Evolutionary conservation across 2,113 vertebrate species (phyloP), one percentile per base, ranked within the genome.

Genomic region (Dolichotis patagonum): DNA sequence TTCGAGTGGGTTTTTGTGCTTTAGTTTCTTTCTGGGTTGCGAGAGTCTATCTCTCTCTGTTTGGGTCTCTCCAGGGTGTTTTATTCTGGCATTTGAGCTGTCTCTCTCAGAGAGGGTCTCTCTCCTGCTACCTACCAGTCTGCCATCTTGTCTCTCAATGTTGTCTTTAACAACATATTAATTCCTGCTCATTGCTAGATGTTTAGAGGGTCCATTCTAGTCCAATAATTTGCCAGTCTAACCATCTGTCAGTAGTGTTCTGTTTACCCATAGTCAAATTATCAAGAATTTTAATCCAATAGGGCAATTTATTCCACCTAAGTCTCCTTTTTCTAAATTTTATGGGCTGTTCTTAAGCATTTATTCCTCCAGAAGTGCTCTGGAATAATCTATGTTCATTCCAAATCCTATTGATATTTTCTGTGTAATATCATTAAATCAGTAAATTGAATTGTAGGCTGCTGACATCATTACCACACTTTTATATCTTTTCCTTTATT

Each of bases 331-430:
- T 41, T 54, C 52, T n/a, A 63, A 69, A 78, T n/a, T 60, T 63
- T 90, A 24, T 87, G 88, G 54, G 49, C 69, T 93, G 17, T 81
- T 84, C 83, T 97, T 56, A 85, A 96, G 43, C 32, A 90, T 78
- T 63, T 85, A 88, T 80, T 77, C 77, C 94, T 93, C 67, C 81
- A 90, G 71, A 96, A 84, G 16, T 69, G 43, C 52, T 88, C 60
- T 96, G 77, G 88, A 95, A 82, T 94, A 35, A 60, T 94, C 95
- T 92, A 90, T 65, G 22, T 88, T 92, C 69, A 38, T 35, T 96
- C 94, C 83, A 96, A 94, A 95, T 73, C 32, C 73, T 82, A 86
- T 30, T 95, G 84, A n/a, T 95, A 93, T 95, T 97, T 95, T 91
- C 35, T 30, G 54, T 58, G 49, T 58, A 90, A 69, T 62, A 60